Percentiles rank a stretch among this genome's conserved stretches.
Evolutionary conservation across 2,888 invertebrate species (phyloP).

Genomic region (Lasius fuliginosus): DNA sequence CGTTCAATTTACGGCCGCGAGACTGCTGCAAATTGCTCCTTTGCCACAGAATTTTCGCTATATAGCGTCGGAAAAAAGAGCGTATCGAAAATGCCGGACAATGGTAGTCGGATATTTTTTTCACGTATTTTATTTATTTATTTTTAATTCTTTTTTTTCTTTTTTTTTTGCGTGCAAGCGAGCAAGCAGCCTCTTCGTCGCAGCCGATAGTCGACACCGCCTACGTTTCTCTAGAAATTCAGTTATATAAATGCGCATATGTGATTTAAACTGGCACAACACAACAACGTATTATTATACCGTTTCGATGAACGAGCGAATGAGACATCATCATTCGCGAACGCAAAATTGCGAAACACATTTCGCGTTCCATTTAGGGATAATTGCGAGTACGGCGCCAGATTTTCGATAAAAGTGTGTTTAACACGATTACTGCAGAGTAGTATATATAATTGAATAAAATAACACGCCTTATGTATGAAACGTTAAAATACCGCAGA

Average conservation of each 20-base stretch:
- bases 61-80: neutral
- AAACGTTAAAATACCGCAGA: neutral
- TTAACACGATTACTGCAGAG: slow-evolving; percentile 21
- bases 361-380: slow-evolving; percentile 45
- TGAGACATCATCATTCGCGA: slow-evolving; percentile 8
- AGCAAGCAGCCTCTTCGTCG: neutral
- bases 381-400: slow-evolving; percentile 28
- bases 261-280: slow-evolving; percentile 37
- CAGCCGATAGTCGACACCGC: slow-evolving; percentile 5
- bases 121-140: neutral
- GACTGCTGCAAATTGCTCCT: slow-evolving; percentile 25
- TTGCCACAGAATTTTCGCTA: slow-evolving; percentile 20
- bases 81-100: neutral
- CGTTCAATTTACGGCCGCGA: slow-evolving; percentile 18
- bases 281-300: slow-evolving; percentile 29
- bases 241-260: slow-evolving; percentile 55
- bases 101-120: neutral
- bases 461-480: neutral
- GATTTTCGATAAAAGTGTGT: slow-evolving; percentile 24
- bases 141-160: neutral
- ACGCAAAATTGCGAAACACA: slow-evolving; percentile 39
- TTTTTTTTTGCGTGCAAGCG: neutral
- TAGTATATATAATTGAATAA: slow-evolving; percentile 26
- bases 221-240: slow-evolving; percentile 36
- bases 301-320: slow-evolving; percentile 34